phyloP scores from a whole-genome alignment of 2,888 invertebrate genomes.

The Thysanoteuthis rhombus region DNA sequence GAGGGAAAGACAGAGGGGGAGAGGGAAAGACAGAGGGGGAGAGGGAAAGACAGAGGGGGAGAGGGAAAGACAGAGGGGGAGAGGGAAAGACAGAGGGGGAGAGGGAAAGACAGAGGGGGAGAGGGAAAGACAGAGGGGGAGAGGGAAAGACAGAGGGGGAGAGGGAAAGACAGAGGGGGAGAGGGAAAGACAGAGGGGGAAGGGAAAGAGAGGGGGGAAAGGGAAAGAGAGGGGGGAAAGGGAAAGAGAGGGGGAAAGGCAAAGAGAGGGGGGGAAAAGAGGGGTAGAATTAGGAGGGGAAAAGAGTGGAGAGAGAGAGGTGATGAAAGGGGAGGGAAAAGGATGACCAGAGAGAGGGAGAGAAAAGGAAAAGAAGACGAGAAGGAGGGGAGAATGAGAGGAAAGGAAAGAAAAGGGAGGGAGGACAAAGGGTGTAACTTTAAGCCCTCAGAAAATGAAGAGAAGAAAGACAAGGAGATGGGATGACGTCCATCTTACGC shows the following conservation, averaged over 20 bases:
- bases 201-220: fast-evolving
- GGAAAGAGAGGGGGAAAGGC: background rate
- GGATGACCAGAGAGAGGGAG: background rate
- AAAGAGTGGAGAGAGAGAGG: background rate
- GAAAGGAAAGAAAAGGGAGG: background rate
- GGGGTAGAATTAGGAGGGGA: fast-evolving
- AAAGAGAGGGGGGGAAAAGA: fast-evolving
- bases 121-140: background rate
- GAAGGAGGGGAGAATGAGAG: background rate
- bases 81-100: no score
- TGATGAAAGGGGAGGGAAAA: background rate
- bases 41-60: no score
- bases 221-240: no score
- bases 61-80: no score
- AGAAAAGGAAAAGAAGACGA: background rate
- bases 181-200: fast-evolving
- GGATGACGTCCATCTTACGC: no score
- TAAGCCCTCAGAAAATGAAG: no score
- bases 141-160: fast-evolving
- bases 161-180: no score
- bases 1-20: no score
- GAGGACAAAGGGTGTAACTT: background rate
- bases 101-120: background rate
- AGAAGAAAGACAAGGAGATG: no score
- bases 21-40: no score